Conservation (phyloP, 30 jellyfish, hydroid and myxozoan species). For the Turritopsis rubra region DNA sequence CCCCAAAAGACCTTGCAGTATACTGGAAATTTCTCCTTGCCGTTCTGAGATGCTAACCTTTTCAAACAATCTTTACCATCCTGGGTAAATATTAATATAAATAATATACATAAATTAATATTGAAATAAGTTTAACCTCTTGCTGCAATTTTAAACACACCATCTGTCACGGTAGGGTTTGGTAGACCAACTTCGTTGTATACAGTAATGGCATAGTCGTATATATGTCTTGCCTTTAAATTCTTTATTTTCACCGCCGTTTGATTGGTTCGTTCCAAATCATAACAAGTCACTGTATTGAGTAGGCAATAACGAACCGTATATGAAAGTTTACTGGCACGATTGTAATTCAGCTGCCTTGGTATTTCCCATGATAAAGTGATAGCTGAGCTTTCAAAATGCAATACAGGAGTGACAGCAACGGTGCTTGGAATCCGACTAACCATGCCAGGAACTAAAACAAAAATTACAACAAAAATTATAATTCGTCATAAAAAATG, state of each 20-base stretch:
- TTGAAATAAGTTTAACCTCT: background rate
- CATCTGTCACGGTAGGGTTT: background rate
- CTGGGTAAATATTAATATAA: too few relatives aligned
- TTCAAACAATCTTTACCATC: too few relatives aligned
- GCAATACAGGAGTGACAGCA: background rate
- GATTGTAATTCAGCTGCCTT: background rate
- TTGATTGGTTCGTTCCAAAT: background rate
- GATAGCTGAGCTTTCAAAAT: background rate
- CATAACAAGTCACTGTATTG: background rate
- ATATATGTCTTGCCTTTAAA: background rate
- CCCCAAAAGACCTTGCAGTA: too few relatives aligned
- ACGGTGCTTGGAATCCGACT: background rate
- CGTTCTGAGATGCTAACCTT: too few relatives aligned
- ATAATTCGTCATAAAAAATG: too few relatives aligned
- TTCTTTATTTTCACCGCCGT: background rate
- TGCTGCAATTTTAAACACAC: background rate
- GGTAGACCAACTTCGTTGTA: constrained; percentile 4
- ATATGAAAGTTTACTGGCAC: background rate
- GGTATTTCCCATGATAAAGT: constrained; percentile 3
- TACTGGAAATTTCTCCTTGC: too few relatives aligned
- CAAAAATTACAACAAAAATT: too few relatives aligned
- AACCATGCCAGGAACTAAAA: background rate
- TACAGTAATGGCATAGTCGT: background rate
- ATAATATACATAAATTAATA: background rate
- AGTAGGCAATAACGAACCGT: background rate